Evolutionary conservation across 2,888 invertebrate genomes (phyloP), one percentile per base, ranked within the genome.

Genomic region (Lymantria dispar): DNA sequence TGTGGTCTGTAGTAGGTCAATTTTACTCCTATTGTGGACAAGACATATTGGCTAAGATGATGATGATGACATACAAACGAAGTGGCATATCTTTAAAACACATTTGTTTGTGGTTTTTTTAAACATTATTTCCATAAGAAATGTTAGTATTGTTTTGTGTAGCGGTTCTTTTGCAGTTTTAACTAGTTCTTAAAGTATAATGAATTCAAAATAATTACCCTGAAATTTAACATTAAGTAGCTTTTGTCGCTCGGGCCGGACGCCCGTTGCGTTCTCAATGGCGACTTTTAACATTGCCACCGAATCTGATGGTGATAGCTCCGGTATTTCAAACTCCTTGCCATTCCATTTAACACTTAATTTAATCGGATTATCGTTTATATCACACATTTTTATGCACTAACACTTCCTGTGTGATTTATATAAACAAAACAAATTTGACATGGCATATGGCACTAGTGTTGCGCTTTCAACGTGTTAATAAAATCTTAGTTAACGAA

Each of bases 271-370:
- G 80, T 95, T 95, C 80, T 95, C 95, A 64, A 99, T 97, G 53
- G 94, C 94, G 72, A 95, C 94, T 86, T 98, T 98, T 60, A 99
- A 89, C 83, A 95, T 94, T 13, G 94, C 94, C 0, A 98, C 96
- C 1, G 96, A 97, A 70, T 97, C 96, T 45, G 94, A 94, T 54
- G 94, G 95, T 11, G 94, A 92, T 56, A 98, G 89, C 76, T 95
- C 94, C 43, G 92, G 92, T 56, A 98, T 94, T 62, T 94, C 94
- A 78, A 94, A 97, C 81, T 98, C 98, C 74, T 97, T 96, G 46
- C 97, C 98, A 83, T 96, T 96, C 98, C 98, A 99, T 92, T 98
- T 98, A 8, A 98, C 95, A 66, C 94, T 93, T 57, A 98, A 67
- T 70, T 89, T 91, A 58, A 91, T 63, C 43, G 85, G 79, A 76